Base-by-base conservation (phyloP, 92 coral and sea anemone species). In the Porites evermanni region DNA sequence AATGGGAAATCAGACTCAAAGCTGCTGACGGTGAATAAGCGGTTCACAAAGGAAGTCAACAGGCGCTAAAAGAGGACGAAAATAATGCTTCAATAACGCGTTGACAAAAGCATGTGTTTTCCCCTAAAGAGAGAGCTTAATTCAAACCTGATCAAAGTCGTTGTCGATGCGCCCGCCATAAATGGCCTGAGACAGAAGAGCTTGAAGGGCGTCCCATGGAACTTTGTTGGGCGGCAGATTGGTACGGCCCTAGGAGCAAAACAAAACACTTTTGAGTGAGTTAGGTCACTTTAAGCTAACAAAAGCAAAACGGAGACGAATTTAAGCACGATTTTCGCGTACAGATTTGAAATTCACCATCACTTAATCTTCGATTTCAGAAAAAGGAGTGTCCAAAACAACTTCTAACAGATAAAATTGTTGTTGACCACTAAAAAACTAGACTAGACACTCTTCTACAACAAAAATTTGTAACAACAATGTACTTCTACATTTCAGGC, bases 1-100 rank as follows among this genome's bases (percentile, higher is more conserved):
- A 97, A 86, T 3, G 99, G 97, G 74, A 97, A 97, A 75, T 97
- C 99, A 6, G 98, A 80, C 67, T 97, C 99, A 81, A 97, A 95
- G 88, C 99, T 97, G 85, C 92, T 92, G 56, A 95, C 99, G 7
- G 96, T 97, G 84, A 97, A 97, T 86, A 97, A 90, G 58, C 99
- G 95, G 74, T 79, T 91, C 67, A 97, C 98, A 79, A 97, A 97
- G 24, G 99, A 96, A 1, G 95, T 88, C 83, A 97, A 79, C 56
- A 97, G 89, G 59, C 99, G 98, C 99, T 97, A 81, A 7, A 75
- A 51, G 75, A 88, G 16, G 17, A 56, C 16, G 61, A 56, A 11
- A 56, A 56, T 56, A 11, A 56, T 8, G 61, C 61, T 56, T 14
- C 14, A 10, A 4, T 10, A 10, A 11, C 17, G 61, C 61, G 3